These are phyloP conservation scores for Hylaeus volcanicus DNA, from an alignment of 1,140 invertebrate species.

Conservation along the genomic window DNA sequence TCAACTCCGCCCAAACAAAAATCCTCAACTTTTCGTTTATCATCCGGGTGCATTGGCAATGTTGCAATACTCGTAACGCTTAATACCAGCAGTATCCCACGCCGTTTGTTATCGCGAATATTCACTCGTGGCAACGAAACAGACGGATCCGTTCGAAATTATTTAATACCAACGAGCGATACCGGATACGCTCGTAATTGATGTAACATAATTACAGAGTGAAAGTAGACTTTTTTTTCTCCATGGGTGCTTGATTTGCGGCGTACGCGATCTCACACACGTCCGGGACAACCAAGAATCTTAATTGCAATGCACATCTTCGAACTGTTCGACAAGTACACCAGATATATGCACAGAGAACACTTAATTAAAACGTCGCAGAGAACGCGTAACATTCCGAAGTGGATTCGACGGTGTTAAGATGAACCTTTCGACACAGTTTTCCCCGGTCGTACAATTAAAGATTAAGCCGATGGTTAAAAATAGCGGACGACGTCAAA, in stretches of 20 bases:
- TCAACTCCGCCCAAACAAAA: too few relatives aligned
- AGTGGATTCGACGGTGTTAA: background rate
- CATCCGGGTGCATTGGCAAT: too few relatives aligned
- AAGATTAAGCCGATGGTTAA: background rate
- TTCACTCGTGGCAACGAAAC: too few relatives aligned
- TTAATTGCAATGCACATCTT: conserved; percentile 31
- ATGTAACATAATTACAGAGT: conserved; percentile 5
- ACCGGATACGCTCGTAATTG: background rate
- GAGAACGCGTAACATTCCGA: conserved; percentile 2
- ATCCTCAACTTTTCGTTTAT: too few relatives aligned
- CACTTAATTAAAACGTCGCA: conserved; percentile 18
- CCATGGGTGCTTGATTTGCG: background rate
- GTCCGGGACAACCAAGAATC: background rate
- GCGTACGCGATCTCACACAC: background rate
- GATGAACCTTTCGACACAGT: conserved; percentile 25
- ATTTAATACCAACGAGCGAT: background rate
- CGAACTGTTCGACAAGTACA: conserved; percentile 17
- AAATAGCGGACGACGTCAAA: background rate
- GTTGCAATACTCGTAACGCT: too few relatives aligned
- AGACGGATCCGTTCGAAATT: background rate
- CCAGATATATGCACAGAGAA: conserved; percentile 5
- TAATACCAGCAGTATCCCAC: background rate
- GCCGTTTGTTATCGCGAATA: background rate
- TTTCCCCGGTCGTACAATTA: conserved; percentile 3
- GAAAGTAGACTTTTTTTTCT: background rate